These are phyloP conservation scores for Gulo gulo DNA, from an alignment of 2,113 vertebrate genomes.

Conservation along the genomic window DNA sequence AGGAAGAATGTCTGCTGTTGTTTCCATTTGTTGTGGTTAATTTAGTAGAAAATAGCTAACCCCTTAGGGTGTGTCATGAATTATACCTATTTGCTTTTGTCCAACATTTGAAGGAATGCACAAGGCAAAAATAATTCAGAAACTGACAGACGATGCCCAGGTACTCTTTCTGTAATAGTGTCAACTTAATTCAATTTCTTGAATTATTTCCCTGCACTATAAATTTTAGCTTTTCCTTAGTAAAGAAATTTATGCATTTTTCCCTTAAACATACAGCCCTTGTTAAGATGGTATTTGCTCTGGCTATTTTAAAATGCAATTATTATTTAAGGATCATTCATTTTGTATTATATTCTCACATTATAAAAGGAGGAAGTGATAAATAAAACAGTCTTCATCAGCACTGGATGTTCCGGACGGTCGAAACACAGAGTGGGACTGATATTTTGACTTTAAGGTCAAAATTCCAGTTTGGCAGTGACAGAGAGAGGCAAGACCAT, in stretches of 20 bases:
- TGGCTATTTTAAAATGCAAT: neutral
- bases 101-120: slow-evolving; percentile 55
- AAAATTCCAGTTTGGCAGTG: slow-evolving; percentile 37
- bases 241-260: neutral
- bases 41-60: slow-evolving; percentile 47
- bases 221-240: neutral
- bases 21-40: slow-evolving; percentile 59
- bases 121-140: slow-evolving; percentile 59
- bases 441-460: slow-evolving; percentile 47
- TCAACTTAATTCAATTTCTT: slow-evolving; percentile 50
- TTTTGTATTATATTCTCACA: neutral
- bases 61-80: slow-evolving; percentile 40
- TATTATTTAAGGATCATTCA: slow-evolving; percentile 2
- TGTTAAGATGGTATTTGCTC: neutral
- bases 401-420: neutral
- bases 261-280: neutral
- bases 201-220: neutral
- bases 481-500: slow-evolving; percentile 32
- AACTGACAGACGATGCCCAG: slow-evolving; percentile 37
- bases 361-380: slow-evolving; percentile 13
- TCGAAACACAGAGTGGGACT: slow-evolving; percentile 30
- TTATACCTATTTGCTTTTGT: slow-evolving; percentile 62
- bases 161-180: slow-evolving; percentile 24
- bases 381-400: neutral
- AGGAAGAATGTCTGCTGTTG: neutral